Percentiles rank a stretch among this genome's conserved stretches.
Conservation (phyloP, 2,113 vertebrate species). For the Noctilio leporinus region DNA sequence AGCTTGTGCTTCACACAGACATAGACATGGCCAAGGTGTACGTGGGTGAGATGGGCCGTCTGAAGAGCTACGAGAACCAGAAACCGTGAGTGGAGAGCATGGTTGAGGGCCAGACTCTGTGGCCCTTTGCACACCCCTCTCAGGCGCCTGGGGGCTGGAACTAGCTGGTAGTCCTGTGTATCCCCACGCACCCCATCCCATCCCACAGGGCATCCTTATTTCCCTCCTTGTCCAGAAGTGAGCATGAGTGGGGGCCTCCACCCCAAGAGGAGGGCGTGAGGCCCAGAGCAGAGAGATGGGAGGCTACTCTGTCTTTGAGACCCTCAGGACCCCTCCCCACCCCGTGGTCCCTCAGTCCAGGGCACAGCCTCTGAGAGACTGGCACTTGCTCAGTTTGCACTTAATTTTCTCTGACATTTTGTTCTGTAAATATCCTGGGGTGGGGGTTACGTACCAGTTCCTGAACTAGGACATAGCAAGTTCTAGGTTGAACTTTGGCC, state of each 20-base stretch:
- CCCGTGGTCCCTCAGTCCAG: no score
- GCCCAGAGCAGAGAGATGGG: not conserved
- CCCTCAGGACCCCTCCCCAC: not conserved
- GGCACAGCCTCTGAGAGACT: not conserved
- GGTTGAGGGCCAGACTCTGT: not conserved
- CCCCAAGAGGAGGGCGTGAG: not conserved
- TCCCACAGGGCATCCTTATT: not conserved
- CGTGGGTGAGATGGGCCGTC: conserved; percentile 90
- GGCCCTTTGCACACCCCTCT: not conserved
- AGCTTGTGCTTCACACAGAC: conserved; percentile 88
- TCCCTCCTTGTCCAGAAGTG: not conserved
- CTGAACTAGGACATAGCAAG: fast-evolving
- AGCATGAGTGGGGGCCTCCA: not conserved
- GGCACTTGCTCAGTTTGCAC: no score
- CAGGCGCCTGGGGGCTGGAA: not conserved
- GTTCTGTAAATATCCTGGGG: not conserved
- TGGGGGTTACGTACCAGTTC: not conserved
- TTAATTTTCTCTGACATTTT: not conserved
- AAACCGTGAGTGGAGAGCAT: conserved; percentile 88
- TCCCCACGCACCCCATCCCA: fast-evolving
- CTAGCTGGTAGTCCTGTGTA: fast-evolving
- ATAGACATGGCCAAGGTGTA: conserved; percentile 90
- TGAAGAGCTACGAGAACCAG: conserved; percentile 96
- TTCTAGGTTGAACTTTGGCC: not conserved
- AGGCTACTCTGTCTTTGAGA: not conserved